Percentiles rank a stretch among this genome's conserved stretches.
These are phyloP conservation scores for Puffinus mauretanicus DNA, from an alignment of 2,113 vertebrate species.

Conservation along the genomic window DNA sequence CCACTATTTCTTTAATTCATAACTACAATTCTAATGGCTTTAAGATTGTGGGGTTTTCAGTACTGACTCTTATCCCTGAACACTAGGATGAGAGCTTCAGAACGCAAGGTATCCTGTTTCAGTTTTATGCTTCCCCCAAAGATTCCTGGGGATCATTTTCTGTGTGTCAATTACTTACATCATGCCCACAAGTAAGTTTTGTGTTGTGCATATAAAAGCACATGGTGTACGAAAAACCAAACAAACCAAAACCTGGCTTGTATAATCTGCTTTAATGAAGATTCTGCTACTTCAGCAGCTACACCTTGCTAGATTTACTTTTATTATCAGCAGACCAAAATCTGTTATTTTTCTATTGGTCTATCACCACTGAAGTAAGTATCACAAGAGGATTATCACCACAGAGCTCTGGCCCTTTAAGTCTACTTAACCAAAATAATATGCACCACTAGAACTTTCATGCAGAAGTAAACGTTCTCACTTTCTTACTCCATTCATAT, in stretches of 20 bases:
- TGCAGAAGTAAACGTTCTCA: not conserved
- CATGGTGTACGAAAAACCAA: no score
- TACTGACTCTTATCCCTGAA: not conserved
- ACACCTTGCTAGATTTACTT: not conserved
- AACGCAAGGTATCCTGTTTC: not conserved
- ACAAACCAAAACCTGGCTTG: not conserved
- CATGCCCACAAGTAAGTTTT: not conserved
- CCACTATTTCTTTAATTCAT: not conserved
- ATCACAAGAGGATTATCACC: not conserved
- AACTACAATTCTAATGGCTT: not conserved
- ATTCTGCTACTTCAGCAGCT: not conserved
- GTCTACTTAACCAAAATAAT: not conserved
- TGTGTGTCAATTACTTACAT: not conserved
- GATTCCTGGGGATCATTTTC: not conserved
- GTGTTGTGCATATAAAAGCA: not conserved
- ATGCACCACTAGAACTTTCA: not conserved
- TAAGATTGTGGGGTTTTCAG: not conserved
- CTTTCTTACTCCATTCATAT: conserved; percentile 20
- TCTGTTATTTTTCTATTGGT: not conserved
- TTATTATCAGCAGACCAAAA: not conserved
- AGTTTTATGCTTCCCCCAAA: not conserved
- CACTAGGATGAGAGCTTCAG: not conserved
- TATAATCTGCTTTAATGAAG: not conserved
- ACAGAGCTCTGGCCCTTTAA: not conserved
- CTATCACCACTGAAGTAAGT: not conserved